Evolutionary conservation across 2,888 invertebrate species (phyloP).

Genomic region (Teinopalpus imperialis): DNA sequence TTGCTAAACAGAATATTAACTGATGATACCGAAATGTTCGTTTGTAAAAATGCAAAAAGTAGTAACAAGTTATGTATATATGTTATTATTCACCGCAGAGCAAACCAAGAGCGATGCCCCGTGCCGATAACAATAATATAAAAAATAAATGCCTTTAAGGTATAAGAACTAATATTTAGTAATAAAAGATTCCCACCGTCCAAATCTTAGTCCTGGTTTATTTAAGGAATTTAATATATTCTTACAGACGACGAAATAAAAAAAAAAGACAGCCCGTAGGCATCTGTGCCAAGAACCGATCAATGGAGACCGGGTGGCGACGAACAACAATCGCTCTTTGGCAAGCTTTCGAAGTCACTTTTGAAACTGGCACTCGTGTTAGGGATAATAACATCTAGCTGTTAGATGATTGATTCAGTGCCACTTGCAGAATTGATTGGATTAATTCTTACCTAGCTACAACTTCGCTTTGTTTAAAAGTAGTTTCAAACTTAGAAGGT

Average conservation of each 20-base stretch:
- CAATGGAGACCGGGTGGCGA: constrained; percentile 38
- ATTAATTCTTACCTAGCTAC: constrained; percentile 17
- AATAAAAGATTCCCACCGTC: too few relatives aligned
- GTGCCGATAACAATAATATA: too few relatives aligned
- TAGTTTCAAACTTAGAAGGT: too few relatives aligned
- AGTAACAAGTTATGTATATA: too few relatives aligned
- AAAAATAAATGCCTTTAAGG: too few relatives aligned
- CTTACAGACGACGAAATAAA: constrained; percentile 12
- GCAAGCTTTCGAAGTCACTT: constrained; percentile 35
- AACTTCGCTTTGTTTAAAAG: too few relatives aligned
- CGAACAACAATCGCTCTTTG: constrained; percentile 43
- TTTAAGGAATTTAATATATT: constrained; percentile 6
- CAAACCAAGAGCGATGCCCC: too few relatives aligned
- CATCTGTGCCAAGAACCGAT: constrained; percentile 41
- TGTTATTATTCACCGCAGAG: too few relatives aligned
- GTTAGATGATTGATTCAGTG: constrained; percentile 17
- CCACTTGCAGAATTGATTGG: constrained; percentile 7
- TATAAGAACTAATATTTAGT: too few relatives aligned
- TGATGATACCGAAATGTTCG: too few relatives aligned
- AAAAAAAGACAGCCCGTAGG: constrained; percentile 26
- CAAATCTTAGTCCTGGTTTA: not conserved
- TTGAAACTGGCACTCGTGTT: constrained; percentile 29
- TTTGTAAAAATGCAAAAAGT: too few relatives aligned
- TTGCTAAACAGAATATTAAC: too few relatives aligned
- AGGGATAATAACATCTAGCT: constrained; percentile 33